Evolutionary conservation across 2,113 vertebrate genomes (phyloP).

Genomic region (Eira barbara): DNA sequence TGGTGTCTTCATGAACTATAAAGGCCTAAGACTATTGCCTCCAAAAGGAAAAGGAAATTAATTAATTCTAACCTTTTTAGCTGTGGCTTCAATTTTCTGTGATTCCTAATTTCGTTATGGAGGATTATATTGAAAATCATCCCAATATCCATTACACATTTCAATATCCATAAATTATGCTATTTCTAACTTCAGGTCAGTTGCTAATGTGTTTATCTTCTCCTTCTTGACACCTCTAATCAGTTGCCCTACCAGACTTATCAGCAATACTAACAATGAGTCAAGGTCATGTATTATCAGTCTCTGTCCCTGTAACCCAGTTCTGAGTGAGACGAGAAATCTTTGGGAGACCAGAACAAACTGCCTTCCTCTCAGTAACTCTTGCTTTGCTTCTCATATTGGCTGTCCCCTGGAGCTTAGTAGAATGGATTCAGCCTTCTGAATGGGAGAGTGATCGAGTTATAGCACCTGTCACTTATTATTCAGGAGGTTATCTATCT

Average conservation of each 20-base stretch:
- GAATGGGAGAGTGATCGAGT: not conserved
- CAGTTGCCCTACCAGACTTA: not conserved
- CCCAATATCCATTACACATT: not conserved
- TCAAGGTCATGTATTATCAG: not conserved
- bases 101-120: not conserved
- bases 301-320: not conserved
- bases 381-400: not conserved
- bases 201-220: not conserved
- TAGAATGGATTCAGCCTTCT: not conserved
- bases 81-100: constrained; percentile 35
- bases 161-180: not conserved
- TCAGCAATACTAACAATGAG: not conserved
- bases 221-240: not conserved
- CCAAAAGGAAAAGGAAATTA: not conserved
- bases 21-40: not conserved
- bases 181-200: not conserved
- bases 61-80: constrained; percentile 33
- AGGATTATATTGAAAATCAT: constrained; percentile 38
- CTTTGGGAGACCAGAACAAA: not conserved
- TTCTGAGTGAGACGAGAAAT: not conserved
- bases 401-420: not conserved
- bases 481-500: not conserved
- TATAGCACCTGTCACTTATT: not conserved
- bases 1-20: not conserved
- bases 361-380: not conserved